Conservation (phyloP, 2,113 vertebrate species). For the Zosterops borbonicus region DNA sequence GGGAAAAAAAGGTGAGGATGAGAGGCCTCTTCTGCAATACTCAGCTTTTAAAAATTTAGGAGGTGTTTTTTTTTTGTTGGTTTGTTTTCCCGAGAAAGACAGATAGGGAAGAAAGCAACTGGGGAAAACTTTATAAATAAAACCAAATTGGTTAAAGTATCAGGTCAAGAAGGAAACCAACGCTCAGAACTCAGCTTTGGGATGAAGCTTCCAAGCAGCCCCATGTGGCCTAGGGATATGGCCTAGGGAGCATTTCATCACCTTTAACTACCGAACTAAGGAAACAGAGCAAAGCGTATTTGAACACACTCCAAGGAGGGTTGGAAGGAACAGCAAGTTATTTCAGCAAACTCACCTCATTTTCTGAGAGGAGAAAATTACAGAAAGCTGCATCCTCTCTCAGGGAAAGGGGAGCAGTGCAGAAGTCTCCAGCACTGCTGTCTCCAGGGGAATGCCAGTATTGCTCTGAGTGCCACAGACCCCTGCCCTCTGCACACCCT, state of each 20-base stretch:
- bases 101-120: not conserved
- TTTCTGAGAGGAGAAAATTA: not conserved
- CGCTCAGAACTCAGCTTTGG: not conserved
- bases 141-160: not conserved
- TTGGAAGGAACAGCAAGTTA: not conserved
- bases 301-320: not conserved
- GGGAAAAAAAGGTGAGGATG: not conserved
- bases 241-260: not conserved
- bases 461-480: not conserved
- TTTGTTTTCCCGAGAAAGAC: not conserved
- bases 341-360: not conserved
- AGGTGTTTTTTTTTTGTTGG: rapidly evolving
- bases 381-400: not conserved
- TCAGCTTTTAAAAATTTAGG: not conserved
- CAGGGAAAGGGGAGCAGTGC: not conserved
- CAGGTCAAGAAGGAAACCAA: not conserved
- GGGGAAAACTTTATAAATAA: not conserved
- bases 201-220: not conserved
- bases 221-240: not conserved
- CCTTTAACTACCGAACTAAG: not conserved
- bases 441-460: not conserved
- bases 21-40: not conserved
- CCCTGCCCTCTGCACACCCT: not conserved
- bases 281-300: not conserved
- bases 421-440: not conserved